phyloP scores from a whole-genome alignment of 2,888 invertebrate species.

The Agrotis clavis region DNA sequence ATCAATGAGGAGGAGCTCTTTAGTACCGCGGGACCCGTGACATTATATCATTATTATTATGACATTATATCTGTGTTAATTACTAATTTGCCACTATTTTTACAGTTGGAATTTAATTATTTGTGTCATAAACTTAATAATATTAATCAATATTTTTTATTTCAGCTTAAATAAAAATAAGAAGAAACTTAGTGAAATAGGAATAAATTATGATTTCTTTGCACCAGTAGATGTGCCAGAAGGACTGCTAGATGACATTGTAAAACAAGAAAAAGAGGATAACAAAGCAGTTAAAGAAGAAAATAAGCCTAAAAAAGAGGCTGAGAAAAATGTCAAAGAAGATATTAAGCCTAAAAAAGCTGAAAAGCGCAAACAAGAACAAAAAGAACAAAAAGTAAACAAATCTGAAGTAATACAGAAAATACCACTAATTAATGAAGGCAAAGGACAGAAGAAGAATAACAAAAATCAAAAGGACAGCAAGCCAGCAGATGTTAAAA shows the following conservation, averaged over 20 bases:
- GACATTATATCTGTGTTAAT: background rate
- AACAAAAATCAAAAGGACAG: constrained; percentile 52
- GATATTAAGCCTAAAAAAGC: constrained; percentile 44
- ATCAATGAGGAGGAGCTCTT: no score
- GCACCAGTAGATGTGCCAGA: constrained; percentile 88
- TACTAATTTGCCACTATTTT: background rate
- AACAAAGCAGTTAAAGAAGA: constrained; percentile 54
- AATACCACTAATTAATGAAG: constrained; percentile 32
- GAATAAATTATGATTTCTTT: constrained; percentile 90
- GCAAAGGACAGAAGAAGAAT: constrained; percentile 46
- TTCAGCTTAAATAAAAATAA: constrained; percentile 86
- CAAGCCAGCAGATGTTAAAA: constrained; percentile 45
- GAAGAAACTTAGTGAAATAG: constrained; percentile 85
- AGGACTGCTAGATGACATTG: constrained; percentile 66
- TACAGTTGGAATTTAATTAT: background rate
- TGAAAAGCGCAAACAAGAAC: constrained; percentile 50
- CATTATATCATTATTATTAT: background rate
- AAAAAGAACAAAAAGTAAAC: constrained; percentile 28
- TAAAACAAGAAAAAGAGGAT: constrained; percentile 61
- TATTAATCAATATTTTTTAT: constrained; percentile 37
- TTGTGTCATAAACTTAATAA: background rate
- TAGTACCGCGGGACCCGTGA: no score
- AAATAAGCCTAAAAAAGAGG: constrained; percentile 33
- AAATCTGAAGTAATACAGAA: constrained; percentile 43
- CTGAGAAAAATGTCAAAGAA: constrained; percentile 42